Evolutionary conservation across 2,888 invertebrate species (phyloP), one percentile per base, ranked within the genome.

Genomic region (Pheosia gnoma): DNA sequence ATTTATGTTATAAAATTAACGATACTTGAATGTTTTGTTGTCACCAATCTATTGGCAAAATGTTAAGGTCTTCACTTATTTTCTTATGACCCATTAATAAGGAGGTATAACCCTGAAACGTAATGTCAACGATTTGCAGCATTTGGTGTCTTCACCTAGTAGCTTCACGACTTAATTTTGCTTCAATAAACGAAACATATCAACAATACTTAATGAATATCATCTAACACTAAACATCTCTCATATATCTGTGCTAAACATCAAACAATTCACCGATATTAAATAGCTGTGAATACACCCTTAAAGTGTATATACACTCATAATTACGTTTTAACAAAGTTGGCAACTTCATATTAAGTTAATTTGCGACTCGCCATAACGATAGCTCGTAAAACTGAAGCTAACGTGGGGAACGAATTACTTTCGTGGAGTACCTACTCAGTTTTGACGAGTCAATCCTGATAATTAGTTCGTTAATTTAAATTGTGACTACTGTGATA

Each of bases 311-410:
- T n/a, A n/a, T n/a, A n/a, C 56, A 57, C 55, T 37, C 45, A 52
- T 64, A 71, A 67, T 64, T 69, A 62, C 57, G 63, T 55, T 72
- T 70, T 65, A 71, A 62, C 54, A 41, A 66, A 77, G 72, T 77
- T 72, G 47, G 59, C 57, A 77, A 75, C 66, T 75, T 65, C 67
- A 66, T 67, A 58, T 63, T 63, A 72, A 72, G 58, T 77, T 70
- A 70, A 78, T 78, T 75, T 68, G 73, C 38, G 59, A 62, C 58
- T 65, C 59, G 60, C 65, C 61, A 63, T 78, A 65, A 78, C 68
- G 65, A 67, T 67, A 63, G 70, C 62, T 65, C 59, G 68, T 75
- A 68, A 70, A 75, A 66, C 74, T 57, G 66, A 49, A 68, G 52
- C 61, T 65, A 70, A 70, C 66, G 65, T 63, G 62, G 70, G 63